Percentiles rank a stretch among this genome's conserved stretches.
Conservation (phyloP, 2,888 invertebrate species). For the Perithous albicinctus region DNA sequence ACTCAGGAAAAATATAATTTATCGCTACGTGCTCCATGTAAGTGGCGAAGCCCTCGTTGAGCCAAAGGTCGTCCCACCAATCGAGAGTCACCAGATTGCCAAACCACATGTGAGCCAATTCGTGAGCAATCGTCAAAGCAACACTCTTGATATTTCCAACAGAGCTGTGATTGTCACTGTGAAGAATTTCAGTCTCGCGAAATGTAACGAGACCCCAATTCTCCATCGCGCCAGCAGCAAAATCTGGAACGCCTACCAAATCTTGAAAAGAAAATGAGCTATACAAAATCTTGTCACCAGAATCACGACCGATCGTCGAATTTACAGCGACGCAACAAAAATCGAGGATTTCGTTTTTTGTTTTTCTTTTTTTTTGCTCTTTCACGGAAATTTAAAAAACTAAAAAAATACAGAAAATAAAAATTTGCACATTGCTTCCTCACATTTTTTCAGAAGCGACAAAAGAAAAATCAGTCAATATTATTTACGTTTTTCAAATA, state of each 20-base stretch:
- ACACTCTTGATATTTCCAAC: slow-evolving; percentile 86
- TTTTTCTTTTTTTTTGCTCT: too few species aligned
- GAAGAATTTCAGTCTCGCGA: slow-evolving; percentile 79
- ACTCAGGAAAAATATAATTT: slow-evolving; percentile 71
- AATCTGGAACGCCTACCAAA: slow-evolving; percentile 93
- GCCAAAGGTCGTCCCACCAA: slow-evolving; percentile 90
- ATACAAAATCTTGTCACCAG: neutral
- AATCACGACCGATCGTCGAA: neutral
- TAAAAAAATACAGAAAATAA: too few species aligned
- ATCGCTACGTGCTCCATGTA: slow-evolving; percentile 85
- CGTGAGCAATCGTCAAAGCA: slow-evolving; percentile 87
- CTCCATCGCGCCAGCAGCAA: slow-evolving; percentile 95
- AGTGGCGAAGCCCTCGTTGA: slow-evolving; percentile 91
- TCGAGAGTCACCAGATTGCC: slow-evolving; percentile 89
- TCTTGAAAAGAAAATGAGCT: slow-evolving; percentile 86
- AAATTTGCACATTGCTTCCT: too few species aligned
- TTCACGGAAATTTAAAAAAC: too few species aligned
- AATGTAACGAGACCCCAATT: slow-evolving; percentile 94
- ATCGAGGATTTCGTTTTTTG: too few species aligned
- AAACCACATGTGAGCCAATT: slow-evolving; percentile 92
- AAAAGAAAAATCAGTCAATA: too few species aligned
- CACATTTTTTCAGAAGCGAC: too few species aligned
- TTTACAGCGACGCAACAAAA: too few species aligned
- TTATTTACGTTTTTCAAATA: too few species aligned
- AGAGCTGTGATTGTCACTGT: slow-evolving; percentile 84